Percentiles rank a stretch among this genome's conserved stretches.
Conservation (phyloP, 64 coral and sea anemone genomes). For the Pocillopora verrucosa region DNA sequence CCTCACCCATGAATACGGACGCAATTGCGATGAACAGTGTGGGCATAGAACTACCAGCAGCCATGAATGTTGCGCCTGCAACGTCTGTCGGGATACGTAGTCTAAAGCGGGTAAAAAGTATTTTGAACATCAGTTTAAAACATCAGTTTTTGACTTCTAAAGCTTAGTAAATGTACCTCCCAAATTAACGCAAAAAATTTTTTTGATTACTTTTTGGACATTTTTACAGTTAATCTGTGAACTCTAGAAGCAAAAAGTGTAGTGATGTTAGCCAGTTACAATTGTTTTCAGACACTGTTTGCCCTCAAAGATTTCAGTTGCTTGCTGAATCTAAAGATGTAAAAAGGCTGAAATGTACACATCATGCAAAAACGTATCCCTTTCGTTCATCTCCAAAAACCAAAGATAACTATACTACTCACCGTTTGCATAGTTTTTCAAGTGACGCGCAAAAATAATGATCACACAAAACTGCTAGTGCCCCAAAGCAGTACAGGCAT, state of each 20-base stretch:
- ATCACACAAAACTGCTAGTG: slow-evolving; percentile 86
- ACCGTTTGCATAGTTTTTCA: slow-evolving; percentile 95
- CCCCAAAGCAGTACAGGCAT: slow-evolving; percentile 86
- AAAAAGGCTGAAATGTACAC: too few relatives aligned
- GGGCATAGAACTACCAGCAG: slow-evolving; percentile 98
- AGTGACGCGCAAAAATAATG: slow-evolving; percentile 97
- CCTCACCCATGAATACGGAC: slow-evolving; percentile 96
- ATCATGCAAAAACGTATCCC: too few relatives aligned
- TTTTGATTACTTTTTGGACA: too few relatives aligned
- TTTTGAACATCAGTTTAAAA: not conserved
- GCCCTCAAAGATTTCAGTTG: too few relatives aligned
- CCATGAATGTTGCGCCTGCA: slow-evolving; percentile 99
- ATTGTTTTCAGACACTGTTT: too few relatives aligned
- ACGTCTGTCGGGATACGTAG: slow-evolving; percentile 96
- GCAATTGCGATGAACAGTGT: slow-evolving; percentile 95
- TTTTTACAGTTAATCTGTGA: not conserved
- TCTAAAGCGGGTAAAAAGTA: slow-evolving; percentile 20
- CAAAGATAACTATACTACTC: not conserved
- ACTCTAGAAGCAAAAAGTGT: too few relatives aligned
- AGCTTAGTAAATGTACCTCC: too few relatives aligned
- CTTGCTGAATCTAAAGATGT: too few relatives aligned
- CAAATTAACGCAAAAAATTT: too few relatives aligned
- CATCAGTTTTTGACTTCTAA: not conserved
- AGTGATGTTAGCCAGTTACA: too few relatives aligned
- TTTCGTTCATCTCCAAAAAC: not conserved